Evolutionary conservation across 2,888 invertebrate species (phyloP).

Genomic region (Argyresthia goedartella): DNA sequence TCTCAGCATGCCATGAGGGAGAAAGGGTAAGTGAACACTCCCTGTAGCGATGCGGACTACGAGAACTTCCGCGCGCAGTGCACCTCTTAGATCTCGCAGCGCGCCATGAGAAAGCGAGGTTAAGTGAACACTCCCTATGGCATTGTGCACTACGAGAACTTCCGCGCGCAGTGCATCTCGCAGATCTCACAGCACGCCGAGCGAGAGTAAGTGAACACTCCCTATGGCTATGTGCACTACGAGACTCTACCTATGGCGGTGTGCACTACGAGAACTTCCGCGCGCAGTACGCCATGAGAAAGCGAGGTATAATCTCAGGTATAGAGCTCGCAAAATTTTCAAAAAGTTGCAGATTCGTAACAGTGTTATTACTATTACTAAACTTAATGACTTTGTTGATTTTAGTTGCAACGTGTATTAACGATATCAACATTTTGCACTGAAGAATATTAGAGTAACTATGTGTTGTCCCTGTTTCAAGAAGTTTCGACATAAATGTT

Average conservation of each 20-base stretch:
- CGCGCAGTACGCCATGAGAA: constrained; percentile 89
- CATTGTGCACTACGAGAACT: constrained; percentile 95
- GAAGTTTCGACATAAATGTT: too few species aligned
- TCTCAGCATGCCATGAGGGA: constrained; percentile 89
- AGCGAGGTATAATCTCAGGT: constrained; percentile 71
- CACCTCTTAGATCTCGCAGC: constrained; percentile 93
- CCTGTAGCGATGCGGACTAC: constrained; percentile 88
- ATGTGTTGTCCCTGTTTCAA: too few species aligned
- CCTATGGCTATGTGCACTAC: constrained; percentile 82
- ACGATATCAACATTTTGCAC: too few species aligned
- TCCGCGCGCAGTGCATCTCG: constrained; percentile 94
- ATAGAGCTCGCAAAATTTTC: too few species aligned
- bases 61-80: constrained; percentile 96
- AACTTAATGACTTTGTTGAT: too few species aligned
- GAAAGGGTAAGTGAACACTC: constrained; percentile 72
- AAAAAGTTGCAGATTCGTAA: too few species aligned
- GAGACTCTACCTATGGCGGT: constrained; percentile 49
- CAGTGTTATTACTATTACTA: too few species aligned
- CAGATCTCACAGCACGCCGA: constrained; percentile 93
- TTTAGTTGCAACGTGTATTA: too few species aligned
- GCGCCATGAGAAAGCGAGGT: constrained; percentile 87
- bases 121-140: constrained; percentile 29
- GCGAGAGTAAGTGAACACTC: constrained; percentile 72
- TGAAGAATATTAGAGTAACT: too few species aligned
- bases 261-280: constrained; percentile 96